Evolutionary conservation across 2,888 invertebrate genomes (phyloP).

Genomic region (Proisotoma minuta): DNA sequence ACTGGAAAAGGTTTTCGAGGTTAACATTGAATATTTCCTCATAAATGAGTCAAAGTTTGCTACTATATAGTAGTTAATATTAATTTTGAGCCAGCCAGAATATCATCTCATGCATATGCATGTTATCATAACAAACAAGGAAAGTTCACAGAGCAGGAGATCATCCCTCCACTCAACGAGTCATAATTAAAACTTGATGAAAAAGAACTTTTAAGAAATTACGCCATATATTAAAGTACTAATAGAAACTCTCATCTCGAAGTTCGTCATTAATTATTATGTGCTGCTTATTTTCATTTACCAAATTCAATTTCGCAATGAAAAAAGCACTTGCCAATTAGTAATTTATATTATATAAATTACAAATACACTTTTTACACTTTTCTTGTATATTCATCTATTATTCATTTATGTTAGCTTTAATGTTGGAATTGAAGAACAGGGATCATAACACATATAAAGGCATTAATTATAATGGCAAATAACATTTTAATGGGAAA

Average conservation of each 20-base stretch:
- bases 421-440: too few species aligned
- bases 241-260: conserved; percentile 1
- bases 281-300: too few species aligned
- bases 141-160: background rate
- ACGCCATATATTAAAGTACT: conserved; percentile 2
- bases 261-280: too few species aligned
- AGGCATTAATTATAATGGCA: background rate
- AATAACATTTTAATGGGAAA: background rate
- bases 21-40: too few species aligned
- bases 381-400: too few species aligned
- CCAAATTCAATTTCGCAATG: too few species aligned
- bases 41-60: conserved; percentile 11
- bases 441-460: background rate
- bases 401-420: too few species aligned
- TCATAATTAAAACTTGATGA: conserved; percentile 7
- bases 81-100: background rate
- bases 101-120: conserved; percentile 9
- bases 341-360: too few species aligned
- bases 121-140: background rate
- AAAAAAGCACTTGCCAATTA: too few species aligned
- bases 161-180: too few species aligned
- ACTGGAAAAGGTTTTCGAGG: too few species aligned
- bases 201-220: conserved; percentile 8
- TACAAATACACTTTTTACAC: too few species aligned
- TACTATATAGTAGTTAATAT: conserved; percentile 7